Conservation (phyloP, 2,888 invertebrate species). For the Exocentrus adspersus region DNA sequence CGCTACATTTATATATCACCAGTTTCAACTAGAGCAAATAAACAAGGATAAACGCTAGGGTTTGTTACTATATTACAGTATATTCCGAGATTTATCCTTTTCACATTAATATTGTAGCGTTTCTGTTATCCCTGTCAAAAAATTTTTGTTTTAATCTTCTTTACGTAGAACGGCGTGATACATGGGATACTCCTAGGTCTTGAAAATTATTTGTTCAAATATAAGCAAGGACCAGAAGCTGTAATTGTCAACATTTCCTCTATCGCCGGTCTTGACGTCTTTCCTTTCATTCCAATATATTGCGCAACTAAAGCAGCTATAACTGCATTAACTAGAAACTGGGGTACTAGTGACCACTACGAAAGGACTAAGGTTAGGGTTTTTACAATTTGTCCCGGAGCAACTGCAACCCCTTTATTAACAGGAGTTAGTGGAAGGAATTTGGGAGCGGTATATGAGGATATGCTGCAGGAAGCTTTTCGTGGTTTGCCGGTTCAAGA, state of each 20-base stretch:
- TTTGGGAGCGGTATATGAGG: conserved; percentile 29
- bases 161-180: conserved; percentile 48
- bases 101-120: no score
- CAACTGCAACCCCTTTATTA: conserved; percentile 62
- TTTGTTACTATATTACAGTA: no score
- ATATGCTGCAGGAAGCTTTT: neutral
- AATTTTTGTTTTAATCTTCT: no score
- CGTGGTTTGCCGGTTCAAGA: neutral
- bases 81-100: no score
- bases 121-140: no score
- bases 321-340: conserved; percentile 36
- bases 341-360: conserved; percentile 46
- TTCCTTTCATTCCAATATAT: conserved; percentile 33
- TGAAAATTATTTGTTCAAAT: conserved; percentile 38
- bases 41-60: no score
- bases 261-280: conserved; percentile 24
- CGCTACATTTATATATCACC: no score
- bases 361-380: conserved; percentile 64
- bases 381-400: conserved; percentile 66
- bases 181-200: conserved; percentile 40
- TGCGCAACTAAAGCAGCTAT: conserved; percentile 40
- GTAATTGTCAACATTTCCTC: conserved; percentile 43
- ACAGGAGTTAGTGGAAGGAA: conserved; percentile 28
- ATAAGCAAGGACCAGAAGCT: conserved; percentile 39
- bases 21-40: no score